Percentiles rank a stretch among this genome's conserved stretches.
Evolutionary conservation across 2,113 vertebrate genomes (phyloP).

Genomic region (Salvelinus sp.): DNA sequence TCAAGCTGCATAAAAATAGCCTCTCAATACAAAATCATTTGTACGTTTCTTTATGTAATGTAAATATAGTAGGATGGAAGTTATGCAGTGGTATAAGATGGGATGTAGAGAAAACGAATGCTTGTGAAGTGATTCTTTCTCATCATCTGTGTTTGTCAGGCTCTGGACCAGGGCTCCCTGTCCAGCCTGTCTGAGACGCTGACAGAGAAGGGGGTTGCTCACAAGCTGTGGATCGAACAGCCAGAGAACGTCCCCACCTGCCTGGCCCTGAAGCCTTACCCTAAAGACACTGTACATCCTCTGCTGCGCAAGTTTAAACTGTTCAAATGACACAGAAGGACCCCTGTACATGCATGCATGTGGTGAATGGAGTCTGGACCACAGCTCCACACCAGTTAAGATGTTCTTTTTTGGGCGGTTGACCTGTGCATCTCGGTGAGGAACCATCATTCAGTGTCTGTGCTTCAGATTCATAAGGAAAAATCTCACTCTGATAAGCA

Average conservation of each 20-base stretch:
- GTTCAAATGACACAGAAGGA: constrained; percentile 75
- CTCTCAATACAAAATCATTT: not conserved
- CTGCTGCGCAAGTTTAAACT: constrained; percentile 85
- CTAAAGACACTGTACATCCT: constrained; percentile 82
- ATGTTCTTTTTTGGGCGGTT: not conserved
- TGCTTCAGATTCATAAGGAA: not conserved
- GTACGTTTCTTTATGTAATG: not conserved
- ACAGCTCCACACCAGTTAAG: not conserved
- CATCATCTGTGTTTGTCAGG: constrained; percentile 63
- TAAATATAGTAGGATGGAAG: not conserved
- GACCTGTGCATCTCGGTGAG: not conserved
- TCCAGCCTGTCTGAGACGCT: constrained; percentile 73
- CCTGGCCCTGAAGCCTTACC: constrained; percentile 85
- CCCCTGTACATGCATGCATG: not conserved
- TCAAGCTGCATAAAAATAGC: not conserved
- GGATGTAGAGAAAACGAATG: not conserved
- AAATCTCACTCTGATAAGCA: not conserved
- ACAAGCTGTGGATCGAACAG: constrained; percentile 88
- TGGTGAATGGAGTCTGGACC: not conserved
- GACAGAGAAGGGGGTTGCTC: constrained; percentile 73
- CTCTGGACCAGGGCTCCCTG: constrained; percentile 79
- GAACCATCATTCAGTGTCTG: not conserved
- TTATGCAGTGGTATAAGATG: not conserved
- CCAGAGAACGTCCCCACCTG: constrained; percentile 88
- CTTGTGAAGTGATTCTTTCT: not conserved